These are phyloP conservation scores for Nanorana parkeri DNA, from an alignment of 2,113 vertebrate genomes.

Conservation along the genomic window DNA sequence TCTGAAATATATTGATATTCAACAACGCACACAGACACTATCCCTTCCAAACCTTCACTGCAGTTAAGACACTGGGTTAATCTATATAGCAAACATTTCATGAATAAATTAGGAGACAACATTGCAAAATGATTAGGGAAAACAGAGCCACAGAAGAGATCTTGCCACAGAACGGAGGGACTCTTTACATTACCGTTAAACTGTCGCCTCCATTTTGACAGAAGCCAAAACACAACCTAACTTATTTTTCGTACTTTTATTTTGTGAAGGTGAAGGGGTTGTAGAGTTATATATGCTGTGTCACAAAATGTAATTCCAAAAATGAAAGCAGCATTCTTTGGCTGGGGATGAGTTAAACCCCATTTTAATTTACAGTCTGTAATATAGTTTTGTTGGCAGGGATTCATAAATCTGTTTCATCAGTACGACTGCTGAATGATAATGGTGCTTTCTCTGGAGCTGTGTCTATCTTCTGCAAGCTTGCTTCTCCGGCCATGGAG, in stretches of 20 bases:
- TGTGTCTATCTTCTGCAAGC: constrained; percentile 61
- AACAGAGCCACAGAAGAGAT: not conserved
- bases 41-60: not conserved
- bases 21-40: not conserved
- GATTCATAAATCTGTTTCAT: constrained; percentile 75
- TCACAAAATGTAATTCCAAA: constrained; percentile 64
- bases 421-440: constrained; percentile 59
- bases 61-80: not conserved
- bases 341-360: constrained; percentile 63
- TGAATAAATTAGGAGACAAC: not conserved
- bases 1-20: constrained; percentile 37
- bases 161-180: not conserved
- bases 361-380: constrained; percentile 72
- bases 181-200: not conserved
- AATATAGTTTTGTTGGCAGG: constrained; percentile 71
- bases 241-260: constrained; percentile 17
- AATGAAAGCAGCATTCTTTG: constrained; percentile 61
- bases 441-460: constrained; percentile 66
- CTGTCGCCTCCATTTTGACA: not conserved
- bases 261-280: constrained; percentile 37
- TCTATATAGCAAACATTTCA: not conserved
- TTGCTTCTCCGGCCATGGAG: constrained; percentile 64
- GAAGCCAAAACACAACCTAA: constrained; percentile 4
- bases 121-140: not conserved
- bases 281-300: constrained; percentile 19